phyloP scores from a whole-genome alignment of 2,797 vertebrate species.

The Gymnoscopelus braueri region DNA sequence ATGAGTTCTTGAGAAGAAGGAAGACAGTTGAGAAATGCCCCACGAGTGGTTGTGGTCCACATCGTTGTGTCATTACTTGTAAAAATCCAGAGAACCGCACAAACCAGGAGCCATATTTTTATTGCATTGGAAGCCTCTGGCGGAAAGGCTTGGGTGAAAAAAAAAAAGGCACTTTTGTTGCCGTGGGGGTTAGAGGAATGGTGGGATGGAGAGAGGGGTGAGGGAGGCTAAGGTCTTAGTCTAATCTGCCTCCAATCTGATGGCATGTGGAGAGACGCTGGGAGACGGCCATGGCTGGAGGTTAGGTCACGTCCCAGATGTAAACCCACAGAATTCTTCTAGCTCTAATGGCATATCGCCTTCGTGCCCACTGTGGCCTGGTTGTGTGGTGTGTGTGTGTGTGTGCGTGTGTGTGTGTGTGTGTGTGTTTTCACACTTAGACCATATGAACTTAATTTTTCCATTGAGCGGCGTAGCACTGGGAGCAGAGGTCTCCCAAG shows the following conservation, averaged over 20 bases:
- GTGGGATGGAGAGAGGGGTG: constrained; percentile 29
- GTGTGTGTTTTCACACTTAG: constrained; percentile 69
- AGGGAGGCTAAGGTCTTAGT: constrained; percentile 51
- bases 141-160: constrained; percentile 18
- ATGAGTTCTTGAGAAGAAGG: background rate
- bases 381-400: constrained; percentile 15
- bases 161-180: constrained; percentile 8
- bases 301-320: constrained; percentile 87
- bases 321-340: constrained; percentile 88
- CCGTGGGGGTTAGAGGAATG: constrained; percentile 28
- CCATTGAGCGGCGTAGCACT: constrained; percentile 37
- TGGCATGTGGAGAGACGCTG: constrained; percentile 85
- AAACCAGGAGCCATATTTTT: background rate
- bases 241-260: constrained; percentile 82
- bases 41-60: constrained; percentile 23
- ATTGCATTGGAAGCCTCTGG: constrained; percentile 13
- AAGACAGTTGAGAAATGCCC: background rate
- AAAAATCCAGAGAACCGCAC: constrained; percentile 15
- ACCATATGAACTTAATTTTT: constrained; percentile 70
- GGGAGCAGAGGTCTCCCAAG: constrained; percentile 40
- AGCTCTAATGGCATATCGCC: constrained; percentile 82
- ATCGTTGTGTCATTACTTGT: constrained; percentile 28
- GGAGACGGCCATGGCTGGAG: constrained; percentile 83
- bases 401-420: constrained; percentile 23
- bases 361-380: constrained; percentile 74